These are phyloP conservation scores for Enteromius mattozi DNA, from an alignment of 2,797 vertebrate genomes.

Conservation along the genomic window DNA sequence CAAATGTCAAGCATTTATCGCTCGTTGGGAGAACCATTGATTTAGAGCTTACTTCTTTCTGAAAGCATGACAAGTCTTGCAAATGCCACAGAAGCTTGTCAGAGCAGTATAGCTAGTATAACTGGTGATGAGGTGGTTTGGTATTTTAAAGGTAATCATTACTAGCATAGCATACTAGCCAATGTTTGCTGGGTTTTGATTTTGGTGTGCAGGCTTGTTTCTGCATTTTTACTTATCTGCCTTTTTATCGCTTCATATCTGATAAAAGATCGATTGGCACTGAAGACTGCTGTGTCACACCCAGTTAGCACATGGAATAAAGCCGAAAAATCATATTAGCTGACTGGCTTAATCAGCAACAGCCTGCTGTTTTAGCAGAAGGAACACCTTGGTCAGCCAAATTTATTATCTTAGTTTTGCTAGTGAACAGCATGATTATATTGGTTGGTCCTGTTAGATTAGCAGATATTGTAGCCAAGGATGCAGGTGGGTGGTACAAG, in stretches of 20 bases:
- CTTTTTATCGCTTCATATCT: not conserved
- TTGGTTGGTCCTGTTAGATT: not conserved
- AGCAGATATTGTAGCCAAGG: not conserved
- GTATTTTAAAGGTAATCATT: not conserved
- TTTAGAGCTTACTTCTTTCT: constrained; percentile 15
- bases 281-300: not conserved
- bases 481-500: not conserved
- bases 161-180: not conserved
- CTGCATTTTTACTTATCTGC: not conserved
- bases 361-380: not conserved
- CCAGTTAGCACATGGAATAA: not conserved
- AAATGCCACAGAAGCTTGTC: constrained; percentile 48
- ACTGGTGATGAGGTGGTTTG: not conserved
- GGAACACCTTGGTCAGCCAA: not conserved
- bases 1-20: constrained; percentile 47
- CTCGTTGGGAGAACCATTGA: not conserved
- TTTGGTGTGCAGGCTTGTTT: not conserved
- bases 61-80: constrained; percentile 28
- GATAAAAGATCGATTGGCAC: not conserved
- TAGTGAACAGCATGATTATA: not conserved
- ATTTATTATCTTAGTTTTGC: not conserved
- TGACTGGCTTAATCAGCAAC: not conserved
- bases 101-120: not conserved
- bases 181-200: not conserved
- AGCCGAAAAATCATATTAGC: not conserved